A percentile compares a stretch with the other conserved stretches of the same genome.
Evolutionary conservation across 2,113 vertebrate species (phyloP).

Genomic region (Loxodonta africana): DNA sequence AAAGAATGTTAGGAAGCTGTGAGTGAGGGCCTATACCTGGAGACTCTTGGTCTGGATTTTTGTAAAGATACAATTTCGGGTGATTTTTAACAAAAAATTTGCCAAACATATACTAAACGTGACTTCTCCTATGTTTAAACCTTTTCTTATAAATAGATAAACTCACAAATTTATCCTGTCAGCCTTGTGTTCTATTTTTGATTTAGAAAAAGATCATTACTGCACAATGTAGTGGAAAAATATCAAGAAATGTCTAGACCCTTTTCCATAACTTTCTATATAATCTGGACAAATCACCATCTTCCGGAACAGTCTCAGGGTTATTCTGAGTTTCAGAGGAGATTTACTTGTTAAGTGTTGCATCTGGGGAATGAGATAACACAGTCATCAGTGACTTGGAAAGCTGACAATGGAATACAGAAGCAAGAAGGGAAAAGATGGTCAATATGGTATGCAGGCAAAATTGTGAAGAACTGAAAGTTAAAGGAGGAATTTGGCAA

Average conservation of each 20-base stretch:
- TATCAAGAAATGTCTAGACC: not conserved
- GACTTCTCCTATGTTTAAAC: slow-evolving; percentile 12
- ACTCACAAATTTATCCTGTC: slow-evolving; percentile 13
- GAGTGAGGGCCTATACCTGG: not conserved
- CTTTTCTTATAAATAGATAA: slow-evolving; percentile 16
- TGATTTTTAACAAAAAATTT: slow-evolving; percentile 13
- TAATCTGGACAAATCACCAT: not conserved
- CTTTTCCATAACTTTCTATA: slow-evolving; percentile 22
- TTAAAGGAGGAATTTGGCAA: slow-evolving; percentile 11
- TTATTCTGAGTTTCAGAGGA: slow-evolving; percentile 14
- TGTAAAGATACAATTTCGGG: not conserved
- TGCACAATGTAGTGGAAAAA: slow-evolving; percentile 10
- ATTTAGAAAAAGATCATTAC: slow-evolving; percentile 15
- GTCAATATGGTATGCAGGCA: not conserved
- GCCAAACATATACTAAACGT: slow-evolving; percentile 2
- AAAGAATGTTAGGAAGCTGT: not conserved
- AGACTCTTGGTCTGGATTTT: slow-evolving; percentile 10
- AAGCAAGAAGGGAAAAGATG: slow-evolving; percentile 11
- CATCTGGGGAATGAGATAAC: not conserved
- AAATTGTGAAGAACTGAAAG: slow-evolving; percentile 8
- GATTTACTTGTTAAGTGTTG: not conserved
- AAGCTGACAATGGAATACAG: not conserved
- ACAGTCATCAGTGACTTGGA: not conserved
- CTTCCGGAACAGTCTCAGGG: not conserved
- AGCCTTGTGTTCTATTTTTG: not conserved